phyloP scores from a whole-genome alignment of 2,113 vertebrate species.

The Amphiprion ocellaris region DNA sequence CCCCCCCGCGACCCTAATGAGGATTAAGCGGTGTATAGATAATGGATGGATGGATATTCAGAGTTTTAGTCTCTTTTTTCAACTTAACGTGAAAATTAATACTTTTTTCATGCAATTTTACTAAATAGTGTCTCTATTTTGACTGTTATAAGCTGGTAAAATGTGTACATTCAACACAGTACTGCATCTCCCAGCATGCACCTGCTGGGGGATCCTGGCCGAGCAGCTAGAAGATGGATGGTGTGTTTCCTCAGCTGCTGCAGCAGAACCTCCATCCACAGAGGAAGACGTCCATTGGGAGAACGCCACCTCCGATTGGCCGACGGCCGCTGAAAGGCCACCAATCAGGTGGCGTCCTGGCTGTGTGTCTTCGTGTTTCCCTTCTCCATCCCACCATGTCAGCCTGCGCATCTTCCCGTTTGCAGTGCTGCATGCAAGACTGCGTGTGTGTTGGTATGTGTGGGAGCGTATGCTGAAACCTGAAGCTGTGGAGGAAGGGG shows the following conservation, averaged over 20 bases:
- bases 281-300: constrained; percentile 69
- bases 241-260: constrained; percentile 49
- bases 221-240: constrained; percentile 51
- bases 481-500: constrained; percentile 40
- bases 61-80: too few species aligned
- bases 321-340: constrained; percentile 32
- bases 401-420: constrained; percentile 73
- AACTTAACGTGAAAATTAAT: too few species aligned
- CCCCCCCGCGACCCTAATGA: too few species aligned
- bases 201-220: constrained; percentile 42
- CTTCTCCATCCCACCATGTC: constrained; percentile 54
- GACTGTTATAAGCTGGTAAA: too few species aligned
- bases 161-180: background rate
- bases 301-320: constrained; percentile 62
- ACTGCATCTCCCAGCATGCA: constrained; percentile 59
- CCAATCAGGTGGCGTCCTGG: constrained; percentile 64
- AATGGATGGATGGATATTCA: too few species aligned
- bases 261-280: constrained; percentile 54
- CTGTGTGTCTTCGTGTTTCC: constrained; percentile 69
- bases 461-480: constrained; percentile 50
- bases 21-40: too few species aligned
- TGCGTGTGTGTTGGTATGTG: constrained; percentile 16
- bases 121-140: too few species aligned
- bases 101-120: too few species aligned
- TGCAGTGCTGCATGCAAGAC: constrained; percentile 55